Evolutionary conservation across 2,797 vertebrate genomes (phyloP).

Genomic region (Diplodus sargus): DNA sequence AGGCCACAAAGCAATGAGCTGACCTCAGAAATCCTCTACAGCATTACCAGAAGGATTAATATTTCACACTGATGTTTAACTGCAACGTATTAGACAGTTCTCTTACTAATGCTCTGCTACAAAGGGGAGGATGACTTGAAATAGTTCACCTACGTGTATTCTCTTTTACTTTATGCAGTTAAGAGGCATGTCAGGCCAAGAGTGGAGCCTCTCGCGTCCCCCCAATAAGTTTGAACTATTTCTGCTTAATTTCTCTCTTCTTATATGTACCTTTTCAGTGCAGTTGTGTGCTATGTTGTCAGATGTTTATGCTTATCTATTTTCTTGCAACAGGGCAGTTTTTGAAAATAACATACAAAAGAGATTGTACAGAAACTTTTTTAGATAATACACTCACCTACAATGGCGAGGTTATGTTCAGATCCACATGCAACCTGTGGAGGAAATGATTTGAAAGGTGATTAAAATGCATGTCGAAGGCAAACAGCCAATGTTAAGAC

Average conservation of each 20-base stretch:
- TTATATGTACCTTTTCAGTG: constrained; percentile 7
- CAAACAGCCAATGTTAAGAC: constrained; percentile 21
- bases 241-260: constrained; percentile 28
- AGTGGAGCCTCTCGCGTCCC: constrained; percentile 49
- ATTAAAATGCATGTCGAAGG: constrained; percentile 34
- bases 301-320: constrained; percentile 9
- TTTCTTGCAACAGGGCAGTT: not conserved
- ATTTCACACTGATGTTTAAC: constrained; percentile 64
- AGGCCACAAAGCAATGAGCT: constrained; percentile 67
- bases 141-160: constrained; percentile 43
- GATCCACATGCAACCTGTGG: constrained; percentile 93
- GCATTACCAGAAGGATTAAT: constrained; percentile 68
- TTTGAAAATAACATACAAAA: not conserved
- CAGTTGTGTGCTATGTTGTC: constrained; percentile 28
- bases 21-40: constrained; percentile 71
- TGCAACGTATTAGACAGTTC: constrained; percentile 61
- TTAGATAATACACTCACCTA: constrained; percentile 86
- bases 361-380: not conserved
- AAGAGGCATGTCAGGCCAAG: constrained; percentile 31
- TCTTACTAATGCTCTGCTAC: constrained; percentile 36
- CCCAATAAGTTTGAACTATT: constrained; percentile 21
- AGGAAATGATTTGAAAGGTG: constrained; percentile 42
- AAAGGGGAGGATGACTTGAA: constrained; percentile 28
- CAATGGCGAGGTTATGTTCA: constrained; percentile 93
- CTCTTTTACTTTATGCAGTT: constrained; percentile 21